phyloP scores from a whole-genome alignment of 2,888 invertebrate genomes.

The Mythimna pallens region DNA sequence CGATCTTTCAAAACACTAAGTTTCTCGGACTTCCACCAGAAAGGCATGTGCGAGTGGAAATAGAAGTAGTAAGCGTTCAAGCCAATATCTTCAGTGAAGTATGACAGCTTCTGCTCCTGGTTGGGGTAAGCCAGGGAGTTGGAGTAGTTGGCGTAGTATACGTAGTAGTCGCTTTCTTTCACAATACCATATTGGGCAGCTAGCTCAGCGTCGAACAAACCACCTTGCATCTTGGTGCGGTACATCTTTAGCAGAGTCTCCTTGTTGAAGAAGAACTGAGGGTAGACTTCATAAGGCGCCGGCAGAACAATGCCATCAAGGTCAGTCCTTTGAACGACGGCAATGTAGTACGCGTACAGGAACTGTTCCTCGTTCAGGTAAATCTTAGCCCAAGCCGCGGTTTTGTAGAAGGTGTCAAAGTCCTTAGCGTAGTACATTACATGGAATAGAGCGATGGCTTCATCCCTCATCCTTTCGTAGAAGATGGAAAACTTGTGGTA shows the following conservation, averaged over 20 bases:
- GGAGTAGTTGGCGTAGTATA: constrained; percentile 91
- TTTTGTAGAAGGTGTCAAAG: constrained; percentile 91
- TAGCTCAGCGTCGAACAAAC: constrained; percentile 73
- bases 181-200: constrained; percentile 82
- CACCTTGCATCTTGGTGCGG: constrained; percentile 83
- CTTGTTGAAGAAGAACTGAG: constrained; percentile 91
- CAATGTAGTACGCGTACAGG: constrained; percentile 91
- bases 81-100: constrained; percentile 93
- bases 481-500: constrained; percentile 89
- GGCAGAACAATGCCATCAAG: constrained; percentile 91
- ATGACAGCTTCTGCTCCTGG: constrained; percentile 91
- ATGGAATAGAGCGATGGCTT: constrained; percentile 89
- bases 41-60: constrained; percentile 91
- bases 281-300: constrained; percentile 92
- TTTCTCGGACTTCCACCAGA: constrained; percentile 91
- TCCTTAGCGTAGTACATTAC: constrained; percentile 91
- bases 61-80: constrained; percentile 92
- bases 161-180: constrained; percentile 81
- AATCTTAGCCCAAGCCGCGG: constrained; percentile 90
- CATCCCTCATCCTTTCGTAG: constrained; percentile 83
- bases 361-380: constrained; percentile 92
- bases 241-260: constrained; percentile 88
- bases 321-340: constrained; percentile 91
- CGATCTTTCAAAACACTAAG: constrained; percentile 87
- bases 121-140: constrained; percentile 87